Evolutionary conservation across 2,113 vertebrate species (phyloP).

Genomic region (Dipodomys stephensi): DNA sequence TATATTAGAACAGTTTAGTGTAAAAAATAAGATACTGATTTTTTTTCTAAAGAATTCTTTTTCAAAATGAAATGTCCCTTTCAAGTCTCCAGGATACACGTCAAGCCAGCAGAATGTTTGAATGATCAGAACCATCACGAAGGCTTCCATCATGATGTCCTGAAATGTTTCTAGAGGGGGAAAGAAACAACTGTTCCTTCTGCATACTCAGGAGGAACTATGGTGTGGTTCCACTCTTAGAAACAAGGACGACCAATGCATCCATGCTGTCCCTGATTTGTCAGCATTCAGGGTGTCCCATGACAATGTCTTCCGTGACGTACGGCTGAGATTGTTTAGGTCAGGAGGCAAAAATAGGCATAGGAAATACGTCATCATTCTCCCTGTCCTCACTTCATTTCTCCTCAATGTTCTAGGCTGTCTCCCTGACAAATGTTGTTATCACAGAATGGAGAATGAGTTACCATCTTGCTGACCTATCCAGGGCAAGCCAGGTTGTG

Average conservation of each 20-base stretch:
- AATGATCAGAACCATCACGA: slow-evolving; percentile 40
- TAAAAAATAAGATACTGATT: background rate
- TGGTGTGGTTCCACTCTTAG: background rate
- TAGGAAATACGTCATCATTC: background rate
- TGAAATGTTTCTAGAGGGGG: background rate
- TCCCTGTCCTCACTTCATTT: background rate
- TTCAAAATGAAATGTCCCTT: slow-evolving; percentile 11
- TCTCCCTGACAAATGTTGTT: background rate
- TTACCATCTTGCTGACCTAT: background rate
- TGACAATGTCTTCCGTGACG: background rate
- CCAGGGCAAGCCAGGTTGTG: background rate
- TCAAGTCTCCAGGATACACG: background rate
- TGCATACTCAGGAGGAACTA: background rate
- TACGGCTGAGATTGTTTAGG: background rate
- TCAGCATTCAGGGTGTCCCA: background rate
- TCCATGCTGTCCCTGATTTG: background rate
- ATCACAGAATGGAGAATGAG: background rate
- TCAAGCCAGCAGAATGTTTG: slow-evolving; percentile 20
- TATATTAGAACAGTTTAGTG: background rate
- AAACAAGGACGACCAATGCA: background rate
- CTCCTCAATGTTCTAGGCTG: background rate
- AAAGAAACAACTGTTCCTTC: slow-evolving; percentile 5
- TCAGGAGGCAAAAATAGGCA: background rate
- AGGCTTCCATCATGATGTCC: background rate
- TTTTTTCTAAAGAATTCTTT: background rate